These are phyloP conservation scores for Helleia helle DNA, from an alignment of 2,888 invertebrate species.

Conservation along the genomic window DNA sequence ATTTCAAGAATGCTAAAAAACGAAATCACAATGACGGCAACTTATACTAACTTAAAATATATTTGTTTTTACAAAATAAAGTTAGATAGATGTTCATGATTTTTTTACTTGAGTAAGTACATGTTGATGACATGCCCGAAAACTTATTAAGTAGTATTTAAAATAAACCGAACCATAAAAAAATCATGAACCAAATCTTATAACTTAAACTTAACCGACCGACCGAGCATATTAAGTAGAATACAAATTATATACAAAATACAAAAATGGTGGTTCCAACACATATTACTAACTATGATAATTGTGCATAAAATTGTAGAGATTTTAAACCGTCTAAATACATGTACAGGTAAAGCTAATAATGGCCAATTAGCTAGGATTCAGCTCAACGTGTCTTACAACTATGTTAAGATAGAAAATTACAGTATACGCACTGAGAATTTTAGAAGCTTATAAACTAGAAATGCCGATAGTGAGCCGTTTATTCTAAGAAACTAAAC, in stretches of 20 bases:
- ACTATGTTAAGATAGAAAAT: background rate
- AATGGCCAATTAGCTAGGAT: conserved; percentile 5
- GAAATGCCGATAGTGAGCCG: conserved; percentile 7
- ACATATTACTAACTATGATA: conserved; percentile 28
- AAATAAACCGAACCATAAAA: conserved; percentile 16
- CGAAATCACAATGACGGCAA: conserved; percentile 60
- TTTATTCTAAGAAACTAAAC: background rate
- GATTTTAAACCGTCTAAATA: conserved; percentile 13
- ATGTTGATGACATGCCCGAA: background rate
- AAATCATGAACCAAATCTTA: conserved; percentile 18
- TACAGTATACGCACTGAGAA: background rate
- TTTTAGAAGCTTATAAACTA: background rate
- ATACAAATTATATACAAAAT: conserved; percentile 30
- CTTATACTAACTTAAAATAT: conserved; percentile 34
- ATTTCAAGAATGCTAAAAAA: conserved; percentile 25
- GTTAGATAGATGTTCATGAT: conserved; percentile 12
- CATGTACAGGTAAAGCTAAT: conserved; percentile 6
- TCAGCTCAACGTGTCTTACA: background rate
- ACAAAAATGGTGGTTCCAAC: conserved; percentile 48
- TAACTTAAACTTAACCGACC: conserved; percentile 31
- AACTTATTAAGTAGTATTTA: no score
- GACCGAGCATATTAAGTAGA: conserved; percentile 21
- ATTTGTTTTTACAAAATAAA: conserved; percentile 20
- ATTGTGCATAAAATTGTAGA: conserved; percentile 11
- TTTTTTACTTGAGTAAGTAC: conserved; percentile 15